Evolutionary conservation across 37 sponge, comb jelly and placozoan genomes (phyloP), one percentile per base, ranked within the genome.

Genomic region (Aphrocallistes beatrix): DNA sequence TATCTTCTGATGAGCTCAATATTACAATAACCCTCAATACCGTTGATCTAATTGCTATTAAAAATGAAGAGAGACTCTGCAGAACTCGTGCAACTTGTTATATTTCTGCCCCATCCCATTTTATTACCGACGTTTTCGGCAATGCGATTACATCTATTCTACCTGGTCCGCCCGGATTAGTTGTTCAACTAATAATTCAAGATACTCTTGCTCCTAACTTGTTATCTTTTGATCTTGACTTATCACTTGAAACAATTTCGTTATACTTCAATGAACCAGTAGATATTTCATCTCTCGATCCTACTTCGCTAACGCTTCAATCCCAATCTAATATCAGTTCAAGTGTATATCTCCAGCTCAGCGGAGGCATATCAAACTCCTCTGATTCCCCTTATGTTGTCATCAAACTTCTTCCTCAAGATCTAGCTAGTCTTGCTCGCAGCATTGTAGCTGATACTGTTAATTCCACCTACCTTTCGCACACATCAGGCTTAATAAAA

Each of bases 21-120:
- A 38, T 91, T 1, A 51, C 81, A 32, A 85, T 95, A 37, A 51
- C 45, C 10, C 88, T 91, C 23, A 88, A 82, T 81, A 81, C 86
- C 25, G 30, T 39, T 82, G 93, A 92, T 38, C 39, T 90, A 23
- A 89, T 87, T 83, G 84, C 82, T 51, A 85, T 95, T 38, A 95
- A 95, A 81, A 47, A 81, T 42, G 88, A 88, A 48, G 38, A 50
- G 16, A 75, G 37, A 30, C 90, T 94, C 16, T 94, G 94, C 69
- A 90, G 85, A 8, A 90, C 89, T 37, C 84, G 94, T 23, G 50
- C 90, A 19, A 88, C 92, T 28, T 95, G 96, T 86, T 95, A 92
- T 82, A 51, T 91, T 45, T 50, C 81, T 1, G 89, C 89, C 30
- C 82, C 86, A 10, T 83, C 39, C 10, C 37, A 47, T 37, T 88